Evolutionary conservation across 2,888 invertebrate genomes (phyloP), one percentile per base, ranked within the genome.

Genomic region (Zootermopsis nevadensis): DNA sequence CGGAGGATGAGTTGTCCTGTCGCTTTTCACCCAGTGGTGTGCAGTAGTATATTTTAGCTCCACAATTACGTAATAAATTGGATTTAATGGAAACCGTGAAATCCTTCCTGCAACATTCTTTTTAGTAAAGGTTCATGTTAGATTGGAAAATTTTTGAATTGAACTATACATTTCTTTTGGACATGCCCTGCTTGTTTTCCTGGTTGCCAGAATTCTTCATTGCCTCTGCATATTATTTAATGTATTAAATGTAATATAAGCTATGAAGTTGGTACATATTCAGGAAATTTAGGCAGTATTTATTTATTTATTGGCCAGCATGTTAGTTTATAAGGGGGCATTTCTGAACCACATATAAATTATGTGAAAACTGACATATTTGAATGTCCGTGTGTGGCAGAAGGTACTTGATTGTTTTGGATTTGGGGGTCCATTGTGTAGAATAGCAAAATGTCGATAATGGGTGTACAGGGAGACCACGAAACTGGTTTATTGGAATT

Each of bases 281-380:
- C 60, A 60, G 48, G 48, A 66, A 66, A 2, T 1, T 30, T 8
- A 30, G 69, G 22, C 22, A 27, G 8, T 66, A 24, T 66, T 66
- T 24, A 60, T 6, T 60, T 27, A 60, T 33, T 12, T 69, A 69
- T 69, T 69, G 33, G 31, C 69, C 33, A 69, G 69, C 69, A 69
- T 69, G 69, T 69, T 69, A 69, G 69, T 15, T 33, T 69, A 69
- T 69, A 69, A 69, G 69, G 10, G 27, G 22, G 69, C 33, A 60
- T 60, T 27, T n/a, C 60, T 60, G 60, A 60, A 10, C 19, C 19
- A 12, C 15, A 19, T 48, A 48, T 19, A 60, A 60, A 60, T 22
- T 53, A 60, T 7, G n/a, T 10, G 60, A 60, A n/a, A 60, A 53
- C 24, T 53, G 24, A 53, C 15, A 15, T 53, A 24, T 53, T 53